Evolutionary conservation across 1,140 invertebrate species (phyloP).

Genomic region (Ridgeia piscesae): DNA sequence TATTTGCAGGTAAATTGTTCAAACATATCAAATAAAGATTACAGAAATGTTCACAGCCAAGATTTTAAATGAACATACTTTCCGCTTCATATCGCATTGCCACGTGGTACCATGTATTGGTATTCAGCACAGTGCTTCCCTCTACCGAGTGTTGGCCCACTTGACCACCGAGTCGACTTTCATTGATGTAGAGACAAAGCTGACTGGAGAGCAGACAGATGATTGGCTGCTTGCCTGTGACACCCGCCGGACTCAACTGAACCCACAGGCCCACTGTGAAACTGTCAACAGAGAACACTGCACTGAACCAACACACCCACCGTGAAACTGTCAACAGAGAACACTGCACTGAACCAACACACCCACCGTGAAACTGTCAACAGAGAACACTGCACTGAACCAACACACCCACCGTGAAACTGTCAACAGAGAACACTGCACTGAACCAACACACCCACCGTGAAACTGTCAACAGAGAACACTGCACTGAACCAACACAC

Average conservation of each 20-base stretch:
- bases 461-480: neutral
- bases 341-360: neutral
- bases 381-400: neutral
- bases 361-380: neutral
- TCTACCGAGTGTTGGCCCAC: neutral
- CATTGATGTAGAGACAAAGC: slow-evolving; percentile 36
- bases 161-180: slow-evolving; percentile 23
- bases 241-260: slow-evolving; percentile 26
- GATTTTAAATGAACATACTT: slow-evolving; percentile 11
- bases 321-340: neutral
- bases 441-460: neutral
- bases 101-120: slow-evolving; percentile 6
- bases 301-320: neutral
- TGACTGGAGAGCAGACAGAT: slow-evolving; percentile 31
- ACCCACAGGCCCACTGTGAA: slow-evolving; percentile 40
- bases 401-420: neutral
- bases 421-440: neutral
- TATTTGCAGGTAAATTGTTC: neutral
- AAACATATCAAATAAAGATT: neutral
- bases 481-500: neutral
- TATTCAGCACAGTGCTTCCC: neutral
- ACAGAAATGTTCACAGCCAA: neutral
- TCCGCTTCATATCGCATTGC: slow-evolving; percentile 17
- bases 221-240: slow-evolving; percentile 32
- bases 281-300: slow-evolving; percentile 31